Evolutionary conservation across 2,888 invertebrate species (phyloP), one percentile per base, ranked within the genome.

Genomic region (Punctoribates punctum): DNA sequence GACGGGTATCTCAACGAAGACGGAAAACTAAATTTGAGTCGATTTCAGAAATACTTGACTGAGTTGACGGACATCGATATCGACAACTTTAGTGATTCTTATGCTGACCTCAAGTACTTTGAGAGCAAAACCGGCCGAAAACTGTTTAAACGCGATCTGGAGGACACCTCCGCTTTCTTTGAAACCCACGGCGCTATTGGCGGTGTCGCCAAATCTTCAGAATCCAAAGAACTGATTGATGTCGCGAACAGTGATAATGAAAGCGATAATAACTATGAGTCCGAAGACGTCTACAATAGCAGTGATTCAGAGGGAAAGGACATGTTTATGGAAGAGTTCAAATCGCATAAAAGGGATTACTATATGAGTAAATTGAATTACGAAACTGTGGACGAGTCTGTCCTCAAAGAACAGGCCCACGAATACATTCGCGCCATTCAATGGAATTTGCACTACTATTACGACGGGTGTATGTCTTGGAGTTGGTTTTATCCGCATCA

Each of bases 401-500:
- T 93, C 9, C 84, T 95, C 81, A 87, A 88, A 23, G 89, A 89
- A 51, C 94, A 95, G 85, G 93, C 95, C 0, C 90, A 91, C 82
- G 90, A 92, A 73, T 99, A 97, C 83, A 91, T 98, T 13, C 87
- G 90, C 57, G 97, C 96, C 0, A 89, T 99, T 73, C 97, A 98
- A 82, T 99, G 98, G 98, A 94, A 95, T 83, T 86, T 98, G 23
- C 88, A 91, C 83, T 99, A 99, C 84, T 99, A 99, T 84, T 98
- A 96, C 85, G 90, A 93, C 82, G 98, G 98, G 8, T 94, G 96
- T 65, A 91, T 92, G 73, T 96, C 96, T 0, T 99, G 99, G 99
- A 92, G 94, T 42, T 99, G 98, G 98, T 97, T 88, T 85, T 99
- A 96, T 84, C 96, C 96, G 0, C 93, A 94, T 83, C 97, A 99